Evolutionary conservation across 2,113 vertebrate genomes (phyloP).

Genomic region (Zosterops hypoxanthus): DNA sequence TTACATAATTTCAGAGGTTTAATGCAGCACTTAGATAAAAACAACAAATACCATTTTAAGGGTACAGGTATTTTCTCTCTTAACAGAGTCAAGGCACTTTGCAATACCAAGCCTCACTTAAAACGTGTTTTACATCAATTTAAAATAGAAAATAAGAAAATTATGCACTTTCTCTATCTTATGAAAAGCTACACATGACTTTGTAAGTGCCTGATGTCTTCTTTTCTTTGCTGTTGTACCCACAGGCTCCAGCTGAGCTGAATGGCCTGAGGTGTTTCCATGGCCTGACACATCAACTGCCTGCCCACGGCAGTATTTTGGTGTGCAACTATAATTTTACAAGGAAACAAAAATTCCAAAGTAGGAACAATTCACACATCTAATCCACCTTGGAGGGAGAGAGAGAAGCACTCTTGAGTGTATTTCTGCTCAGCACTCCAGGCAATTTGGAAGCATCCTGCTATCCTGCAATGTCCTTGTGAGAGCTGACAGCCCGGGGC

Average conservation of each 20-base stretch:
- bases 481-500: not conserved
- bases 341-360: not conserved
- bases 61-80: not conserved
- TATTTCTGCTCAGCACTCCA: not conserved
- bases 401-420: not conserved
- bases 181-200: not conserved
- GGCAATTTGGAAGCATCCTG: not conserved
- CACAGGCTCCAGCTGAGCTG: not conserved
- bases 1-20: not conserved
- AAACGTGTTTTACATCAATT: not conserved
- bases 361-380: not conserved
- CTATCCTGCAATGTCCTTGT: not conserved
- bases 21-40: not conserved
- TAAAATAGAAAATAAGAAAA: not conserved
- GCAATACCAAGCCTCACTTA: not conserved
- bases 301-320: not conserved
- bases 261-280: not conserved
- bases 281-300: not conserved
- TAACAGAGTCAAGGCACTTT: not conserved
- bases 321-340: not conserved
- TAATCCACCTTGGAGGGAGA: not conserved
- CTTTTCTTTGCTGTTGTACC: not conserved
- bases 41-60: not conserved
- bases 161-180: not conserved
- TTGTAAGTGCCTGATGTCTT: not conserved